phyloP scores from a whole-genome alignment of 2,888 invertebrate species.

The Drosophila ustulata region DNA sequence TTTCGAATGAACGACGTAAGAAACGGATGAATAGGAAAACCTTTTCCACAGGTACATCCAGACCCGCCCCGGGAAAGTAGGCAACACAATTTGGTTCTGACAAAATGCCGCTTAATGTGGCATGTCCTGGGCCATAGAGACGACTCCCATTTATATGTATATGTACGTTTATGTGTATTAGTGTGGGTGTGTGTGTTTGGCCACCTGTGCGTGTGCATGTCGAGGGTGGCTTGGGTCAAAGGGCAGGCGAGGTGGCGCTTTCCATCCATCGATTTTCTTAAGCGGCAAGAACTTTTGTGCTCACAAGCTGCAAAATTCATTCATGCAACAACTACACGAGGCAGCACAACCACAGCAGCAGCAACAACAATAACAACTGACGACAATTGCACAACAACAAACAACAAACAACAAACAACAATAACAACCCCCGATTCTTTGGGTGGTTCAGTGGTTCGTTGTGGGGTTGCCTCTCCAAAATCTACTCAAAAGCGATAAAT shows the following conservation, averaged over 20 bases:
- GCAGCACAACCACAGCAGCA: constrained; percentile 41
- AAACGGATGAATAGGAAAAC: constrained; percentile 24
- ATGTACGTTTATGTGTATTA: constrained; percentile 4
- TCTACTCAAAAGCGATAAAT: constrained; percentile 77
- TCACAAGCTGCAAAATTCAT: constrained; percentile 49
- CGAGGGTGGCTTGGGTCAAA: constrained; percentile 25
- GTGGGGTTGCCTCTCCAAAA: constrained; percentile 45
- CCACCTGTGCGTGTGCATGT: constrained; percentile 60
- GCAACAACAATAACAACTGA: constrained; percentile 30
- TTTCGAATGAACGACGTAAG: neutral
- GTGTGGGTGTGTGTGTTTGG: constrained; percentile 12
- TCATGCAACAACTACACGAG: constrained; percentile 64
- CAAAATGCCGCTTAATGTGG: constrained; percentile 78
- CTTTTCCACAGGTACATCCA: constrained; percentile 29
- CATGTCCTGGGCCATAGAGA: constrained; percentile 54
- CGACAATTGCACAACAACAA: constrained; percentile 46
- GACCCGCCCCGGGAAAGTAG: constrained; percentile 48
- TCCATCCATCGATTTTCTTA: constrained; percentile 70
- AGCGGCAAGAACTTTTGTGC: constrained; percentile 57
- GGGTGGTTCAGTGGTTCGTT: constrained; percentile 15
- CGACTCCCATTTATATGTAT: constrained; percentile 1
- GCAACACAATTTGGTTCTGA: constrained; percentile 67
- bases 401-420: constrained; percentile 33
- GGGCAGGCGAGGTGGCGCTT: constrained; percentile 16
- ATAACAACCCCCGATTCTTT: constrained; percentile 44